Evolutionary conservation across 1,140 invertebrate genomes (phyloP), one percentile per base, ranked within the genome.

Genomic region (Drosophila kepulauana): DNA sequence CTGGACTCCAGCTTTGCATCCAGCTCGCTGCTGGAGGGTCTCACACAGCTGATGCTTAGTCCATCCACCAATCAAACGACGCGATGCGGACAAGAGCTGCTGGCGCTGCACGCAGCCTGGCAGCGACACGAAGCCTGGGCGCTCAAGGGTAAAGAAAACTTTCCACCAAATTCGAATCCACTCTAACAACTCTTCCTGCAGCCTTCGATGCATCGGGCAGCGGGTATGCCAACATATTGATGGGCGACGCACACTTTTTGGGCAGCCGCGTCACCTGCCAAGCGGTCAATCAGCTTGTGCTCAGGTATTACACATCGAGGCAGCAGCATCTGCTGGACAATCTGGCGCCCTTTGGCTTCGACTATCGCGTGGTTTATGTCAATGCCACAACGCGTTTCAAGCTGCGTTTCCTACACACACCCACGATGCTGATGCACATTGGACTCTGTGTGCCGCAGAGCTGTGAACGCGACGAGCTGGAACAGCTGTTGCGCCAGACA

Each of bases 121-220:
- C 41, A 69, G 10, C 6, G 64, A 1, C 33, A 38, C 4, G 28
- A 58, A 0, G 13, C 51, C n/a, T 84, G 81, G 81, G 81, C 77
- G 0, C 8, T 84, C 1, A 84, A 79, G 48, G 81, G 81, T 84
- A 38, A 61, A 48, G 20, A 25, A 4, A 25, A 25, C 20, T 3
- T 25, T 5, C 43, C 15, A 3, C 13, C 13, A 15, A 5, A 33
- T 33, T 33, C 30, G 5, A 7, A 3, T 38, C 35, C 35, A 38
- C 8, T 38, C 35, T 25, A 25, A 38, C 8, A 38, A 7, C 8
- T 38, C 35, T 10, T 7, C 10, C 8, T 38, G 2, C 49, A 87
- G 84, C 78, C 35, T 16, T 80, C 1, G 84, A 87, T 46, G 84
- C 84, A 7, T 87, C 84, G 30, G 77, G 72, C 13, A 65, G 49